phyloP scores from a whole-genome alignment of 1,140 invertebrate genomes.

The Drosophila pseudoobscura region DNA sequence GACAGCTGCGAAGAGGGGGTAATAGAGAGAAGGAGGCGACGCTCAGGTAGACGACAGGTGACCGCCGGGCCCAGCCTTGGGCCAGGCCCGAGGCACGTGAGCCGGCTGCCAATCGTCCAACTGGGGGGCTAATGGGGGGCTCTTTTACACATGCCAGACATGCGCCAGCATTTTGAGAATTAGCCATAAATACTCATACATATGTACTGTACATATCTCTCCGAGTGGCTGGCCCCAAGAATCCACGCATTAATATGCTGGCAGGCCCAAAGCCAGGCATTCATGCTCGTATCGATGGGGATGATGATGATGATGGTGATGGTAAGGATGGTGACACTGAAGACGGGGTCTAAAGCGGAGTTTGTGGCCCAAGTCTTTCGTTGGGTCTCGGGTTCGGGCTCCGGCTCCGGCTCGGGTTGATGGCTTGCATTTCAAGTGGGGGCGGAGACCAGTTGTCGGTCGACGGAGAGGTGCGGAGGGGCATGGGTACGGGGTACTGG shows the following conservation, averaged over 20 bases:
- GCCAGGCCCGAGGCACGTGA: slow-evolving; percentile 47
- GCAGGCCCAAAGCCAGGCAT: neutral
- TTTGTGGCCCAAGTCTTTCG: too few relatives aligned
- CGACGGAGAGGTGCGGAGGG: too few relatives aligned
- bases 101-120: slow-evolving; percentile 15
- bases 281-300: slow-evolving; percentile 1
- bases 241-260: slow-evolving; percentile 22
- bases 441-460: slow-evolving; percentile 7
- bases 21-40: too few relatives aligned
- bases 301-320: slow-evolving; percentile 14
- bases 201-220: too few relatives aligned
- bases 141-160: slow-evolving; percentile 62
- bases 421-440: slow-evolving; percentile 44
- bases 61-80: too few relatives aligned
- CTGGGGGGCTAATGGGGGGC: neutral
- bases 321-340: slow-evolving; percentile 11
- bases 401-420: neutral
- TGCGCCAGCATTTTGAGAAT: slow-evolving; percentile 54
- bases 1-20: neutral
- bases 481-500: too few relatives aligned
- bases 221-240: too few relatives aligned
- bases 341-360: neutral
- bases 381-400: too few relatives aligned
- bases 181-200: slow-evolving; percentile 58
- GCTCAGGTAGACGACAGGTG: too few relatives aligned